Base-by-base conservation (phyloP, 2,113 vertebrate species). In the Sander lucioperca region DNA sequence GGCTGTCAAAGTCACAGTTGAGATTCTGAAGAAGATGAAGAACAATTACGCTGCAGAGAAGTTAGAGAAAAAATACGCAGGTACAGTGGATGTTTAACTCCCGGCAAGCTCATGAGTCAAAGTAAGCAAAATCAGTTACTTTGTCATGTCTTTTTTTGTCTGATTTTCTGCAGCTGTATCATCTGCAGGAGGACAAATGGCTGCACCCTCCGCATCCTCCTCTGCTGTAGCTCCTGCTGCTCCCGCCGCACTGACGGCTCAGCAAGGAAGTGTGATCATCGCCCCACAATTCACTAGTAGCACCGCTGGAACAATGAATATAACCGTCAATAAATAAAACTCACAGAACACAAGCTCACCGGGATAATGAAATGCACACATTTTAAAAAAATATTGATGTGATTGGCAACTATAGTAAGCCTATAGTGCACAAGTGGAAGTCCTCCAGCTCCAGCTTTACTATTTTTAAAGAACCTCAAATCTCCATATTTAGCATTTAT, bases 1-100 rank as follows among this genome's bases (percentile, higher is more conserved):
- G 0, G 88, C 89, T 2, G 73, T 86, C 76, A 18, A 16, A 0
- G 0, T 91, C 39, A 65, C 82, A 0, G 0, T n/a, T 4, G 18
- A 9, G 0, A 33, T 91, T 69, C 69, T 93, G 77, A 79, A 1
- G 70, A 69, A 36, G 36, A 89, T 91, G 23, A 0, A 4, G 1
- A 0, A 0, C 36, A 90, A 85, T n/a, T 0, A 10, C 0, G 2
- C 33, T 3, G 90, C 88, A 19, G 23, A 18, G 2, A 6, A 13
- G 12, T 58, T 94, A 12, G 1, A 13, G 62, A 47, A 14, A 2
- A 2, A 0, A 6, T 77, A 51, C 7, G 5, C 43, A 91, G 85
- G 88, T 89, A 5, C 36, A 12, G 68, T 73, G n/a, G 33, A 53
- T n/a, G 6, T 33, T 56, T 58, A 51, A 64, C 70, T 19, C 45